Conservation (phyloP, 2,113 vertebrate species). For the Bubo bubo region DNA sequence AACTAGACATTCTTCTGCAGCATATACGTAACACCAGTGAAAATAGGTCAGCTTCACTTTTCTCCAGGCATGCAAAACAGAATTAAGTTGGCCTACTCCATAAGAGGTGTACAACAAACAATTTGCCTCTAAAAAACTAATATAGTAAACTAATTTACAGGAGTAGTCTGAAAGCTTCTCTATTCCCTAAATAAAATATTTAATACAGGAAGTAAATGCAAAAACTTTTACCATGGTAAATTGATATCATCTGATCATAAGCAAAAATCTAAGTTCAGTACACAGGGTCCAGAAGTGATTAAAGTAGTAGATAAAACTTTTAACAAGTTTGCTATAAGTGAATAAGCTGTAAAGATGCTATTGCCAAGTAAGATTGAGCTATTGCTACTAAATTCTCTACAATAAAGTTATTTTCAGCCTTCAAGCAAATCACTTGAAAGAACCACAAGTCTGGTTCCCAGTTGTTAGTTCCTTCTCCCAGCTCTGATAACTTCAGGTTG, state of each 20-base stretch:
- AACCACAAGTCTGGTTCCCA: neutral
- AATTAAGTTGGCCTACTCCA: neutral
- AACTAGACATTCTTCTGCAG: neutral
- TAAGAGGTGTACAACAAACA: neutral
- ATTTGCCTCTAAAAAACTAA: neutral
- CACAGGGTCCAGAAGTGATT: neutral
- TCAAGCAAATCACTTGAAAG: neutral
- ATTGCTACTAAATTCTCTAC: neutral
- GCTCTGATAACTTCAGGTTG: neutral
- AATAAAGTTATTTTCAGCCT: neutral
- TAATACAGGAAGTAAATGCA: neutral
- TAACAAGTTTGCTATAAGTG: neutral
- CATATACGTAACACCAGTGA: neutral
- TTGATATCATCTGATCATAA: neutral
- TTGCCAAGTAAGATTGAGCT: neutral
- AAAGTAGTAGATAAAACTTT: neutral
- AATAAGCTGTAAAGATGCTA: neutral
- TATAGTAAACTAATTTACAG: neutral
- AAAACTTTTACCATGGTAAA: neutral
- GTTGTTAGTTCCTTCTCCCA: neutral
- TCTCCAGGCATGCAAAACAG: neutral
- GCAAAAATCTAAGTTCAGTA: neutral
- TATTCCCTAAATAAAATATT: neutral
- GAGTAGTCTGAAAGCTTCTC: neutral
- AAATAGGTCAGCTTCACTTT: neutral